A percentile compares a stretch with the other conserved stretches of the same genome.
phyloP scores from a whole-genome alignment of 1,140 invertebrate genomes.

The Pararge aegeria region DNA sequence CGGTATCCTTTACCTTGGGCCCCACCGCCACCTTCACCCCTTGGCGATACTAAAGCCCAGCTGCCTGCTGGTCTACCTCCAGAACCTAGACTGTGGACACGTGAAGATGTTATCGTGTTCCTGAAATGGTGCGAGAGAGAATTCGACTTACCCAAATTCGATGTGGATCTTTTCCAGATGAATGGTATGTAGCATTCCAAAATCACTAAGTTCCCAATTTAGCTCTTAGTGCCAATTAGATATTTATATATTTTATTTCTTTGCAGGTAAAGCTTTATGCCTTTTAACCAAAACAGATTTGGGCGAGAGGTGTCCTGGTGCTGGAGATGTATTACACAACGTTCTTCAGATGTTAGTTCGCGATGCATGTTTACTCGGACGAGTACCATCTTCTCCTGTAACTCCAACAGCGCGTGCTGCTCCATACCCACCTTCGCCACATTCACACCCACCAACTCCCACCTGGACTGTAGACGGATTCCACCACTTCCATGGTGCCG shows the following conservation, averaged over 20 bases:
- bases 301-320: conserved; percentile 93
- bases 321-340: conserved; percentile 96
- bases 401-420: conserved; percentile 90
- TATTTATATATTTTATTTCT: conserved; percentile 12
- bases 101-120: conserved; percentile 94
- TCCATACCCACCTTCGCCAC: conserved; percentile 87
- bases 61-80: conserved; percentile 89
- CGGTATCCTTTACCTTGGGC: conserved; percentile 88
- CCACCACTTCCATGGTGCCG: conserved; percentile 82
- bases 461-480: conserved; percentile 84
- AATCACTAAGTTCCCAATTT: neutral
- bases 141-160: conserved; percentile 94
- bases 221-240: neutral
- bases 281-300: conserved; percentile 94
- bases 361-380: conserved; percentile 87
- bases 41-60: conserved; percentile 92
- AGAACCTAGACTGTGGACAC: conserved; percentile 93
- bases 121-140: conserved; percentile 95
- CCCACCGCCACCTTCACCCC: conserved; percentile 82
- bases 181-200: conserved; percentile 85
- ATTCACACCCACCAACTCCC: conserved; percentile 88
- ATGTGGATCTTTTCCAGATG: conserved; percentile 98
- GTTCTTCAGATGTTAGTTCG: conserved; percentile 93
- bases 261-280: conserved; percentile 92
- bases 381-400: conserved; percentile 90